Conservation (phyloP, 2,888 invertebrate genomes). For the Cosmorhoe ocellata region DNA sequence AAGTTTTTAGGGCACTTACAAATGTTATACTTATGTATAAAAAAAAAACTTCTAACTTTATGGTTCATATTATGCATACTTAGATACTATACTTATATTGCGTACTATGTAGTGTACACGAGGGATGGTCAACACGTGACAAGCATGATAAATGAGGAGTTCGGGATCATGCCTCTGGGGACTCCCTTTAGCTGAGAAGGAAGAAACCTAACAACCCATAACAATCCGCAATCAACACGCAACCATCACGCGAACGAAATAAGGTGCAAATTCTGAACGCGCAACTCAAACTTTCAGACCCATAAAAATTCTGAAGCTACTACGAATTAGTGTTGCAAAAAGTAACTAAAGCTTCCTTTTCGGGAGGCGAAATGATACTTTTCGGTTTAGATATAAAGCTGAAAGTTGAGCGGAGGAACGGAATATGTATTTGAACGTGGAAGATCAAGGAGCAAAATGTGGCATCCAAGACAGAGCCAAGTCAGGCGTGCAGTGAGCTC, state of each 20-base stretch:
- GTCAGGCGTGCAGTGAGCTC: constrained; percentile 62
- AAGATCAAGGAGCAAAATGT: constrained; percentile 61
- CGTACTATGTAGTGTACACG: constrained; percentile 60
- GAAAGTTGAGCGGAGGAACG: constrained; percentile 39
- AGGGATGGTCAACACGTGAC: constrained; percentile 81
- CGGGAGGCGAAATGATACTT: constrained; percentile 43
- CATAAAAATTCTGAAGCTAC: constrained; percentile 65
- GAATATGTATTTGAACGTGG: constrained; percentile 40
- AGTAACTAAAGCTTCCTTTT: constrained; percentile 53
- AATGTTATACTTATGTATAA: no score
- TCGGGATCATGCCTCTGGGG: constrained; percentile 77
- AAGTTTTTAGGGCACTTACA: no score
- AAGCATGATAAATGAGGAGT: constrained; percentile 79
- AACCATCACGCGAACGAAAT: constrained; percentile 38
- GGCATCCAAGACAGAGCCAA: constrained; percentile 66
- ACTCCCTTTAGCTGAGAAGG: constrained; percentile 65
- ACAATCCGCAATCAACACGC: constrained; percentile 38
- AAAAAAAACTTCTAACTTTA: no score
- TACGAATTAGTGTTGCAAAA: constrained; percentile 73
- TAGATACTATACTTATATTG: constrained; percentile 42
- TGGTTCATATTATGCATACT: constrained; percentile 47
- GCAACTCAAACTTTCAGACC: constrained; percentile 43
- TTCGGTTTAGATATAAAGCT: constrained; percentile 41
- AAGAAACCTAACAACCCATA: constrained; percentile 58
- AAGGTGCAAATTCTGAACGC: constrained; percentile 38